These are phyloP conservation scores for Prunella strophiata DNA, from an alignment of 2,797 vertebrate genomes.

Conservation along the genomic window DNA sequence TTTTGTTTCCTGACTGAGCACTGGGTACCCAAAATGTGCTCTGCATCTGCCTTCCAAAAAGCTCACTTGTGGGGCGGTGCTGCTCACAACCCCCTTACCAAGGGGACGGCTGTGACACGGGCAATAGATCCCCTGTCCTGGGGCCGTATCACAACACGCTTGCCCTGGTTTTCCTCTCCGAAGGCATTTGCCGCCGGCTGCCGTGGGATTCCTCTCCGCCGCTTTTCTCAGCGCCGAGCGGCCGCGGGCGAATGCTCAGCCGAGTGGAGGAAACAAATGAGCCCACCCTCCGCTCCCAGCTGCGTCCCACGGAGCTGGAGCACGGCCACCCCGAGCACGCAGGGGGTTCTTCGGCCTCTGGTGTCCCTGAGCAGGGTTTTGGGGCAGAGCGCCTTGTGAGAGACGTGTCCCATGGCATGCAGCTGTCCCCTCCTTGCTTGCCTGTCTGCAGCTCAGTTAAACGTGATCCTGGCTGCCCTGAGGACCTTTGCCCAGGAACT, in stretches of 20 bases:
- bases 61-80: rapidly evolving
- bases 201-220: not conserved
- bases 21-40: not conserved
- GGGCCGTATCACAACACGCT: rapidly evolving
- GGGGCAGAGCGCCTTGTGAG: rapidly evolving
- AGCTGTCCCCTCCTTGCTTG: not conserved
- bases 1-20: not conserved
- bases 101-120: not conserved
- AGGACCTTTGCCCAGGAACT: not conserved
- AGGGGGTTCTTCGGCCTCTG: rapidly evolving
- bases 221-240: not conserved
- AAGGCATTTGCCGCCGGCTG: not conserved
- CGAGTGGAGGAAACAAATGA: conserved; percentile 47
- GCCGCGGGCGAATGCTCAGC: not conserved
- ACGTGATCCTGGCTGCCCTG: rapidly evolving
- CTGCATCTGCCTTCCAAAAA: rapidly evolving
- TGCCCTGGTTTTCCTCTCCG: conserved; percentile 12
- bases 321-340: rapidly evolving
- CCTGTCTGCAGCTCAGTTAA: rapidly evolving
- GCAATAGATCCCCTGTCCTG: rapidly evolving
- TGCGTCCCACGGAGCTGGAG: not conserved
- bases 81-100: not conserved
- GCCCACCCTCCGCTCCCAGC: not conserved
- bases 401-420: rapidly evolving
- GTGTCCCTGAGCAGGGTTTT: not conserved